phyloP scores from a whole-genome alignment of 2,113 vertebrate genomes.

The Aldabrachelys gigantea region DNA sequence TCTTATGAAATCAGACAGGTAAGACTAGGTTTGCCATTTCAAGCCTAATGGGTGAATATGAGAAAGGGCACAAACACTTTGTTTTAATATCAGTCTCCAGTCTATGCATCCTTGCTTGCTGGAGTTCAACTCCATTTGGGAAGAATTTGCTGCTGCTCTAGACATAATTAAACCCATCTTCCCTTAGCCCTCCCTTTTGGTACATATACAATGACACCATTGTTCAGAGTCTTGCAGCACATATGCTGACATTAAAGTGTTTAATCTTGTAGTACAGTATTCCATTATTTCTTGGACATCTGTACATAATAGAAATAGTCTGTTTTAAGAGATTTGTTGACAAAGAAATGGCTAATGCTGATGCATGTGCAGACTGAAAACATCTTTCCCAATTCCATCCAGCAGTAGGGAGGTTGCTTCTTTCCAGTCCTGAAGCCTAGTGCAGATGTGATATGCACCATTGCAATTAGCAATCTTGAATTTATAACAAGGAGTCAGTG shows the following conservation, averaged over 20 bases:
- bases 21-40: rapidly evolving
- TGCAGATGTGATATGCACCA: conserved; percentile 70
- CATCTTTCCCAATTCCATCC: conserved; percentile 61
- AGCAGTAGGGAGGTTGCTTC: conserved; percentile 52
- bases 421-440: conserved; percentile 58
- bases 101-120: conserved; percentile 41
- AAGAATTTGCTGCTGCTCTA: conserved; percentile 58
- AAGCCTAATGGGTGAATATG: neutral
- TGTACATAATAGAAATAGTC: conserved; percentile 74
- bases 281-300: conserved; percentile 74
- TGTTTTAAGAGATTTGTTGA: conserved; percentile 76
- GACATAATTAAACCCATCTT: conserved; percentile 84
- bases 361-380: conserved; percentile 75
- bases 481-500: conserved; percentile 73
- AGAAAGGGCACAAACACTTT: neutral
- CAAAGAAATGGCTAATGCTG: conserved; percentile 75
- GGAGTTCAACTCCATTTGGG: conserved; percentile 57
- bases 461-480: conserved; percentile 67
- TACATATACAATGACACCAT: conserved; percentile 80
- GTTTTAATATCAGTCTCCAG: neutral
- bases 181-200: conserved; percentile 54
- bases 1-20: neutral
- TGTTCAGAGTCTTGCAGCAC: conserved; percentile 71
- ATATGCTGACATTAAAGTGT: conserved; percentile 78
- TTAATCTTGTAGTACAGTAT: conserved; percentile 77